Evolutionary conservation across 2,888 invertebrate genomes (phyloP).

Genomic region (Drosophila formosana): DNA sequence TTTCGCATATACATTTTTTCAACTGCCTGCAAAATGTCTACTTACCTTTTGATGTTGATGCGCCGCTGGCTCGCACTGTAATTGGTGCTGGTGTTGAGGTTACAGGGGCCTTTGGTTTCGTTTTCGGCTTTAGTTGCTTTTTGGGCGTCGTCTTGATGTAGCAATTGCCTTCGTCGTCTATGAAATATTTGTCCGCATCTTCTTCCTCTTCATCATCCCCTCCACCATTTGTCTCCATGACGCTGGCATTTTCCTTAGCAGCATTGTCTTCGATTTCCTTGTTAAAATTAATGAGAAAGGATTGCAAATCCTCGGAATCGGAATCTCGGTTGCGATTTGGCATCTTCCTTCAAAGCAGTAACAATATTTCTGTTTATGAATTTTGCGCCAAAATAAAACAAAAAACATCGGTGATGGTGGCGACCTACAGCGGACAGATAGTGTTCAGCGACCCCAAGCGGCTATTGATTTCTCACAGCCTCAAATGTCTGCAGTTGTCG

Average conservation of each 20-base stretch:
- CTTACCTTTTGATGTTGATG: constrained; percentile 45
- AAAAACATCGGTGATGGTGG: constrained; percentile 37
- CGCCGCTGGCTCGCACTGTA: constrained; percentile 24
- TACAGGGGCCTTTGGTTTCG: constrained; percentile 41
- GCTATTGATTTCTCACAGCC: constrained; percentile 64
- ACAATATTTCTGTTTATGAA: constrained; percentile 23
- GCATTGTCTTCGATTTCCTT: constrained; percentile 88
- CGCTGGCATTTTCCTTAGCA: constrained; percentile 31
- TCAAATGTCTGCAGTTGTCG: neutral
- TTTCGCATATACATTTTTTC: neutral
- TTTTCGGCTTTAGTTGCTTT: constrained; percentile 49
- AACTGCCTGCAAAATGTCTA: neutral
- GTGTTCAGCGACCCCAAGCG: constrained; percentile 49
- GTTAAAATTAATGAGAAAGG: constrained; percentile 92
- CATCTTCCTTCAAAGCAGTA: constrained; percentile 40
- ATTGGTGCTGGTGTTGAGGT: constrained; percentile 8
- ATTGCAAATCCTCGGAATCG: constrained; percentile 87
- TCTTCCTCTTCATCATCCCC: constrained; percentile 70
- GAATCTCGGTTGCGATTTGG: constrained; percentile 45
- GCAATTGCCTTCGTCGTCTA: constrained; percentile 91
- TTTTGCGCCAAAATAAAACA: constrained; percentile 42
- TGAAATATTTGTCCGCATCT: constrained; percentile 90
- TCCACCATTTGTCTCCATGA: constrained; percentile 22
- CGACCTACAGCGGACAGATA: constrained; percentile 72
- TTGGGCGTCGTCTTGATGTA: constrained; percentile 91